These are phyloP conservation scores for Saturnia japonica DNA, from an alignment of 2,888 invertebrate genomes.

Conservation along the genomic window DNA sequence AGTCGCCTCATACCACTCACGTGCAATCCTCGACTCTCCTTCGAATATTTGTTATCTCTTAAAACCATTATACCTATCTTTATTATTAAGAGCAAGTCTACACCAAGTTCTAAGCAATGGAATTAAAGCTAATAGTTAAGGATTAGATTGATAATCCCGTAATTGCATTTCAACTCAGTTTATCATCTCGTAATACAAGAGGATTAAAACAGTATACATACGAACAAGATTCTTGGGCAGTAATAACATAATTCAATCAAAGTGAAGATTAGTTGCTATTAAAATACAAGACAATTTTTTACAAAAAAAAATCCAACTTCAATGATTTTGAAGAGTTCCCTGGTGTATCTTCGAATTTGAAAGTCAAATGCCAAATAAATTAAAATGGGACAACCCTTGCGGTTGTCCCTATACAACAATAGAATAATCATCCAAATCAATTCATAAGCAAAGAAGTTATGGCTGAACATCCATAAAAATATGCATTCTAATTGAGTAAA, in stretches of 20 bases:
- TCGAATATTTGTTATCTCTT: background rate
- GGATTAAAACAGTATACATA: slow-evolving; percentile 1
- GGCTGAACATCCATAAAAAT: too few species aligned
- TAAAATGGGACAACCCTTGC: too few species aligned
- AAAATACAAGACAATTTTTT: too few species aligned
- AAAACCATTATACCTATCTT: slow-evolving; percentile 4
- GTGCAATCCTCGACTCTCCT: background rate
- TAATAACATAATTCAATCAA: background rate
- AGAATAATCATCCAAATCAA: too few species aligned
- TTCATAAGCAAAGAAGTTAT: too few species aligned
- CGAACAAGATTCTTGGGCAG: background rate
- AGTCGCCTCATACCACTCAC: background rate
- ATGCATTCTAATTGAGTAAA: too few species aligned
- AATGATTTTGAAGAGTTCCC: too few species aligned
- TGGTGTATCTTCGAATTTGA: too few species aligned
- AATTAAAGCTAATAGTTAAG: slow-evolving; percentile 6
- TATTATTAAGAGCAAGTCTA: slow-evolving; percentile 6
- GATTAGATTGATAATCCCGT: slow-evolving; percentile 5
- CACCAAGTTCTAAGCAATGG: slow-evolving; percentile 6
- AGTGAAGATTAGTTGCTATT: background rate
- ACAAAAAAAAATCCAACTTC: too few species aligned
- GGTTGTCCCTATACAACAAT: too few species aligned
- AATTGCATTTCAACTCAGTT: slow-evolving; percentile 10
- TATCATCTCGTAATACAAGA: slow-evolving; percentile 6
- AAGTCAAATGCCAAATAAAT: too few species aligned